Percentiles rank a stretch among this genome's conserved stretches.
Conservation (phyloP, 2,113 vertebrate species). For the Polypterus bichir region DNA sequence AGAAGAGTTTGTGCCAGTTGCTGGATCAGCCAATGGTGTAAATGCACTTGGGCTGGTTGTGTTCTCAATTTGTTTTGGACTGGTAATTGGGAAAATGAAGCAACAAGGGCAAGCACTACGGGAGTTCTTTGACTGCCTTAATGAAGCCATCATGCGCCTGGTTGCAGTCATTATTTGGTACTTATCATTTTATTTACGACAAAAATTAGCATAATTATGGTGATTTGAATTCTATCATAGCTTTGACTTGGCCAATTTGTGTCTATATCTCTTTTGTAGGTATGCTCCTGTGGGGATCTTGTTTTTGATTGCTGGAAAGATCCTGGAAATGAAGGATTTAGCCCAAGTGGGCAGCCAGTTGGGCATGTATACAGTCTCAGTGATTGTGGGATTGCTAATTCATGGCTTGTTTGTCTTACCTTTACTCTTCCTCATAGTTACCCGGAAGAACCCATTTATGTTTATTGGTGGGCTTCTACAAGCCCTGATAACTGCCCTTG, state of each 20-base stretch:
- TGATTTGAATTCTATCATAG: neutral
- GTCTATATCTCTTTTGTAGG: slow-evolving; percentile 39
- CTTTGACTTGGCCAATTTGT: neutral
- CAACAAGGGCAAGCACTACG: slow-evolving; percentile 76
- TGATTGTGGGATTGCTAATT: slow-evolving; percentile 81
- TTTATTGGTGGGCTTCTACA: slow-evolving; percentile 82
- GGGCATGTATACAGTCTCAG: slow-evolving; percentile 84
- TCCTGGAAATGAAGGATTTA: slow-evolving; percentile 90
- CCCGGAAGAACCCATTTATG: slow-evolving; percentile 74
- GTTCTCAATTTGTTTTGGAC: slow-evolving; percentile 88
- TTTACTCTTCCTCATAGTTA: slow-evolving; percentile 79
- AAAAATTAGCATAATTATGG: neutral
- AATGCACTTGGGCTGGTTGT: slow-evolving; percentile 89
- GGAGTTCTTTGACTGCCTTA: slow-evolving; percentile 90
- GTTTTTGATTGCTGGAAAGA: slow-evolving; percentile 92
- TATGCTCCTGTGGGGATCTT: slow-evolving; percentile 89
- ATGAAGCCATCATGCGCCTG: slow-evolving; percentile 92
- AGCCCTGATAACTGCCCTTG: slow-evolving; percentile 85
- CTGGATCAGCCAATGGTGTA: slow-evolving; percentile 74
- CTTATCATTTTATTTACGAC: neutral
- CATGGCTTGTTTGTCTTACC: slow-evolving; percentile 79
- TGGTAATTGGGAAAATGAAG: slow-evolving; percentile 91
- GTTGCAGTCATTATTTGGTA: slow-evolving; percentile 95
- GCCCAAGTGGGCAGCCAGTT: slow-evolving; percentile 80
- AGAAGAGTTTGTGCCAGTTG: slow-evolving; percentile 70